Base-by-base conservation (phyloP, 1,140 invertebrate species). In the Agrypnia vestita region DNA sequence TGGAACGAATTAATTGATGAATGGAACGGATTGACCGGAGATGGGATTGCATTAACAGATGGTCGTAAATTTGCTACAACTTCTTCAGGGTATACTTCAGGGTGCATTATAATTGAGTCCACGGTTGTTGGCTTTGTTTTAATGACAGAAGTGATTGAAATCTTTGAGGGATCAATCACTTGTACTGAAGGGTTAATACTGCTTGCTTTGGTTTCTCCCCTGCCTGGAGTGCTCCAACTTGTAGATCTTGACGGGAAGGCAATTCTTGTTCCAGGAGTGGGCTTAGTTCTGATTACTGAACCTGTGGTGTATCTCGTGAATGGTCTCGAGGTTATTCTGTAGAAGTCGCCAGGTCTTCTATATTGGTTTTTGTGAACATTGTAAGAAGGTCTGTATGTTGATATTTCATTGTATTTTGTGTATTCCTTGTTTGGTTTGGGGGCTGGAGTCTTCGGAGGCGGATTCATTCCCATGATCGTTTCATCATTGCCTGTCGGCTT, bases 391-490 rank as follows among this genome's bases (percentile, higher is more conserved):
- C 87, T 86, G 43, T 88, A 89, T 0, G 88, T 90, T 25, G 89
- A 90, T 12, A 89, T 79, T 82, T 90, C 89, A 82, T 87, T 87
- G 85, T 87, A 84, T 86, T 87, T 85, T 82, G 86, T 55, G 84
- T 56, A 49, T 86, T 87, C 79, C 84, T 86, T 81, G 84, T 86
- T 86, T 64, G 87, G 85, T 49, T 84, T 74, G 15, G 87, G 84
- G 19, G 86, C 84, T 25, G 86, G 83, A 13, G 87, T 87, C 83
- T 85, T 87, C 35, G 86, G 86, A 17, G 88, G 89, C 44, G 89
- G 88, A 82, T 86, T 89, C 89, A 90, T 90, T 12, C 89, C 89
- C 88, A 89, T 88, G 46, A 90, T 90, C 76, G 86, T 85, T 78
- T 90, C 88, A 81, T 86, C 86, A 59, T 74, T 74, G 71, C 80